Evolutionary conservation across 2,888 invertebrate genomes (phyloP), one percentile per base, ranked within the genome.

Genomic region (Tridacna crocea): DNA sequence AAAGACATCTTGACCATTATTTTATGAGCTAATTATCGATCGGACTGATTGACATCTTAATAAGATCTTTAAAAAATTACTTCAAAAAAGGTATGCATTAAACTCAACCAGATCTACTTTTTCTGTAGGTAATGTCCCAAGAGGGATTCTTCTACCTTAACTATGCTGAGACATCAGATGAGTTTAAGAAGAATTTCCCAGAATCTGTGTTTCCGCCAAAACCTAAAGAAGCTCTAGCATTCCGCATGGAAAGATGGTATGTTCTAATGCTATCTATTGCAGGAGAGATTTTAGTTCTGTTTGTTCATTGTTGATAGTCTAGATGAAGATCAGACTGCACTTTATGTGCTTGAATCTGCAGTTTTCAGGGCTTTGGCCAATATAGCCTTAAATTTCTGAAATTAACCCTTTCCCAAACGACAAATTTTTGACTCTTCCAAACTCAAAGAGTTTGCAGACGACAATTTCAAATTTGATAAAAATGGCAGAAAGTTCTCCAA

Each of bases 181-280:
- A 73, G 19, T 84, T 84, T 72, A 36, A 73, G 70, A 55, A 65
- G n/a, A 63, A 78, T 11, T 82, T 77, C 51, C 77, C 82, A 6
- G 82, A 80, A 15, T 75, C 82, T 58, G 70, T 86, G 47, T 86
- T 86, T 48, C 86, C 86, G 6, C 80, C 83, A 51, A 73, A 82
- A 12, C 60, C 72, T 11, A 83, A 82, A 70, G 86, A 86, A 66
- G 80, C 80, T 11, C 77, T 51, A 61, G 79, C 83, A 13, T 82
- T 70, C 48, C 83, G 82, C 27, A 78, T 84, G 79, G 86, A 86
- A 51, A 79, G 83, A 80, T 86, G 86, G 86, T 83, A 80, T 19
- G 76, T 36, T 36, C 36, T 36, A 36, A 36, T 36, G 3, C 36
- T 36, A 4, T 36, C 36, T 36, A 8, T 4, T 36, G 36, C 36